A percentile compares a stretch with the other conserved stretches of the same genome.
Conservation (phyloP, 2,113 vertebrate species). For the Hemichromis elongatus region DNA sequence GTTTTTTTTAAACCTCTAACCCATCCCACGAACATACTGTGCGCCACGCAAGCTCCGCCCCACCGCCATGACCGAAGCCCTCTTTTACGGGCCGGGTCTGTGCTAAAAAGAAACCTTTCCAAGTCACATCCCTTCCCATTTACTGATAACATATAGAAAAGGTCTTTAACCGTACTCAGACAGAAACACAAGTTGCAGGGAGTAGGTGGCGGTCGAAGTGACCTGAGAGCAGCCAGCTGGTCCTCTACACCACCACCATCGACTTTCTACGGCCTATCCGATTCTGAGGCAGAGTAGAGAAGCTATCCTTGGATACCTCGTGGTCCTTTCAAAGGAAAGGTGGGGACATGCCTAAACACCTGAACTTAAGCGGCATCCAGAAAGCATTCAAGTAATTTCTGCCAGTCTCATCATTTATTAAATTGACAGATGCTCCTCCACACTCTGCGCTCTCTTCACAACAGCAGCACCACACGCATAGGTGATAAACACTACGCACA, state of each 20-base stretch:
- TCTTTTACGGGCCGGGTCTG: background rate
- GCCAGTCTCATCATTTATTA: background rate
- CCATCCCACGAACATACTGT: slow-evolving; percentile 5
- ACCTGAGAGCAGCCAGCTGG: background rate
- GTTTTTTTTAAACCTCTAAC: background rate
- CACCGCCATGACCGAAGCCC: background rate
- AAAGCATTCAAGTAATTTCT: background rate
- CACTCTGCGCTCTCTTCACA: rapidly evolving
- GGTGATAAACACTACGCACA: background rate
- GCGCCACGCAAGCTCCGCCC: slow-evolving; percentile 43
- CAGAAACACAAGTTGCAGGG: background rate
- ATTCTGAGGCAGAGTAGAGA: background rate
- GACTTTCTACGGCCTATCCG: background rate
- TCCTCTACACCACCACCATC: background rate
- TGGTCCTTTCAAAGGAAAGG: background rate
- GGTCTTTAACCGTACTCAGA: background rate
- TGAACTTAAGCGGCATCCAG: background rate
- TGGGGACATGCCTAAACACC: background rate
- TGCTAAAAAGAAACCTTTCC: background rate
- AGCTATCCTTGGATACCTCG: background rate
- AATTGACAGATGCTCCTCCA: background rate
- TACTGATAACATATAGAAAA: background rate
- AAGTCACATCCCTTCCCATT: background rate
- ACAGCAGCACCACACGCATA: background rate
- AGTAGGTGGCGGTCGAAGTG: background rate